A percentile compares a stretch with the other conserved stretches of the same genome.
Conservation (phyloP, 2,888 invertebrate genomes). For the Charanyca ferruginea region DNA sequence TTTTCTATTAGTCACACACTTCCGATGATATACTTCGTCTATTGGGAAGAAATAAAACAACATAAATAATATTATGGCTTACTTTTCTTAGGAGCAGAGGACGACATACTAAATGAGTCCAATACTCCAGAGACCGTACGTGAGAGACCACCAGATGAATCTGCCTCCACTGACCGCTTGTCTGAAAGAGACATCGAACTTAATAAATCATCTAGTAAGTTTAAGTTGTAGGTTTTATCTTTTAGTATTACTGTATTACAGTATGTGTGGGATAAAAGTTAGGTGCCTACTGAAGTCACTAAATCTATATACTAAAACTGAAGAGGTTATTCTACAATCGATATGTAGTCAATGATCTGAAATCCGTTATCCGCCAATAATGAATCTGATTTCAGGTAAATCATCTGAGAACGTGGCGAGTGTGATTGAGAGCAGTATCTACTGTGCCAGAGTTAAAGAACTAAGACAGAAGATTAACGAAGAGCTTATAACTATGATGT, state of each 20-base stretch:
- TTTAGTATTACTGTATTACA: neutral
- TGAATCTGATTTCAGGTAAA: slow-evolving; percentile 68
- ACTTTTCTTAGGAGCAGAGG: slow-evolving; percentile 67
- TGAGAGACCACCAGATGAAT: slow-evolving; percentile 61
- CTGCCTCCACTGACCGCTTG: slow-evolving; percentile 4
- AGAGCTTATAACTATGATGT: slow-evolving; percentile 80
- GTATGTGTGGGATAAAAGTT: too few relatives aligned
- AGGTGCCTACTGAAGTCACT: too few relatives aligned
- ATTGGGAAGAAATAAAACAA: too few relatives aligned
- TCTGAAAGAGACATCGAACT: slow-evolving; percentile 39
- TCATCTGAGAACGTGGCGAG: slow-evolving; percentile 76
- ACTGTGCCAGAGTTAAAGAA: slow-evolving; percentile 84
- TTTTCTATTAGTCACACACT: too few relatives aligned
- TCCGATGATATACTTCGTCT: too few relatives aligned
- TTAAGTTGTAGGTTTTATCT: neutral
- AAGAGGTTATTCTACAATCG: too few relatives aligned
- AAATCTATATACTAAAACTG: too few relatives aligned
- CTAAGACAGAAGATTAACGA: slow-evolving; percentile 79
- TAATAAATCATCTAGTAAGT: slow-evolving; percentile 55
- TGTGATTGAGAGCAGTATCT: slow-evolving; percentile 83
- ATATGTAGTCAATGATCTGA: too few relatives aligned
- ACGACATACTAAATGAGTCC: slow-evolving; percentile 70
- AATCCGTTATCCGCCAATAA: neutral
- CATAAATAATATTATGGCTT: neutral
- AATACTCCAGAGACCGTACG: slow-evolving; percentile 79